These are phyloP conservation scores for Coelopa frigida DNA, from an alignment of 1,140 invertebrate genomes.

Conservation along the genomic window DNA sequence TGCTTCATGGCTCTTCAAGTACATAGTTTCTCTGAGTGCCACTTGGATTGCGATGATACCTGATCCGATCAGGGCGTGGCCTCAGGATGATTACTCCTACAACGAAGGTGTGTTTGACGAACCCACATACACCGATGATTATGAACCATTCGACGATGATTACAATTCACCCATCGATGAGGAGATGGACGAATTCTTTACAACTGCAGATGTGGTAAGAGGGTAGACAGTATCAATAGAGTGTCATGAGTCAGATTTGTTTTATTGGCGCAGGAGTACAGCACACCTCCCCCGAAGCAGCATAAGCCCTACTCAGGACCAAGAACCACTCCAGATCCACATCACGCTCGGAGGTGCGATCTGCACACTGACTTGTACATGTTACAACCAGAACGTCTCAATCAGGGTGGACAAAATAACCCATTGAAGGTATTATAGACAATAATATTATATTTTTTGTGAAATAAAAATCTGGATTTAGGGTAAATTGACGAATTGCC, in stretches of 20 bases:
- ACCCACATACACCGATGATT: conserved; percentile 39
- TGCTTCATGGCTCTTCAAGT: conserved; percentile 34
- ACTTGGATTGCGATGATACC: conserved; percentile 38
- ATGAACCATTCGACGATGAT: conserved; percentile 34
- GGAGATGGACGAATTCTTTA: conserved; percentile 41
- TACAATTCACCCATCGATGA: conserved; percentile 32
- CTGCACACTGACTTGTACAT: conserved; percentile 82
- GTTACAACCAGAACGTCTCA: conserved; percentile 70
- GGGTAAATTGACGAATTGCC: conserved; percentile 86
- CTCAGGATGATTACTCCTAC: conserved; percentile 41
- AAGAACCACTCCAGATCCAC: conserved; percentile 48
- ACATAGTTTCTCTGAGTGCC: conserved; percentile 30
- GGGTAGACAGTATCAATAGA: neutral
- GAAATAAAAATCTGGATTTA: conserved; percentile 45
- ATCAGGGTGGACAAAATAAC: conserved; percentile 66
- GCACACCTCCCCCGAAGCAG: conserved; percentile 37
- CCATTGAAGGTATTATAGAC: conserved; percentile 49
- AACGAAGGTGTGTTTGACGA: conserved; percentile 38
- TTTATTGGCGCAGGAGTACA: conserved; percentile 26
- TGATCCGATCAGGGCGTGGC: conserved; percentile 32
- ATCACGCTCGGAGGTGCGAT: conserved; percentile 67
- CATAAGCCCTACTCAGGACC: conserved; percentile 45
- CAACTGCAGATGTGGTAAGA: conserved; percentile 36
- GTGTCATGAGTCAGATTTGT: neutral
- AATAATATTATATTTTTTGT: neutral